A percentile compares a stretch with the other conserved stretches of the same genome.
Evolutionary conservation across 2,113 vertebrate species (phyloP).

Genomic region (Entomyzon cyanotis): DNA sequence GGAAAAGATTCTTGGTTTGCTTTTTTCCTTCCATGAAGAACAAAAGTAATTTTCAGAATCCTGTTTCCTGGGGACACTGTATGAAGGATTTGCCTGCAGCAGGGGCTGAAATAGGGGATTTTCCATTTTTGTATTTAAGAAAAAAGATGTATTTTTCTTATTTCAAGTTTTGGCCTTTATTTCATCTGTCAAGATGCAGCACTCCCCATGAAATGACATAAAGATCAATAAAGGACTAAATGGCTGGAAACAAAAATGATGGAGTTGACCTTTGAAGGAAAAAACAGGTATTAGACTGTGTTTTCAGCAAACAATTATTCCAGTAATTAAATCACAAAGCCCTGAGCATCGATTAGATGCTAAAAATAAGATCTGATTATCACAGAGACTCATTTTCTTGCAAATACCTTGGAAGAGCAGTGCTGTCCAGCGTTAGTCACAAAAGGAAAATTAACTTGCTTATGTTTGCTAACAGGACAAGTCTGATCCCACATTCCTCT

Average conservation of each 20-base stretch:
- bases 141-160: background rate
- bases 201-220: background rate
- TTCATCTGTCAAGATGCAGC: background rate
- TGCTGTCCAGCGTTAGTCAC: background rate
- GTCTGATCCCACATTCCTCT: background rate
- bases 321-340: conserved; percentile 72
- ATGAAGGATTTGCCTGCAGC: background rate
- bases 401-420: conserved; percentile 33
- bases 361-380: conserved; percentile 70
- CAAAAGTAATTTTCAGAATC: background rate
- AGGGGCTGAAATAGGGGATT: background rate
- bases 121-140: background rate
- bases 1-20: background rate
- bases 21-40: background rate
- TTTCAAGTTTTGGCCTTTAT: conserved; percentile 15
- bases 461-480: background rate
- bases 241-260: conserved; percentile 40
- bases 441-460: background rate
- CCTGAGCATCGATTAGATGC: conserved; percentile 59
- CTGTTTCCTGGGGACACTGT: background rate
- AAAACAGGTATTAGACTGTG: conserved; percentile 43
- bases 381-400: conserved; percentile 44
- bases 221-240: conserved; percentile 58
- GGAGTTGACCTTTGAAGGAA: conserved; percentile 41
- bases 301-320: conserved; percentile 53